phyloP scores from a whole-genome alignment of 2,888 invertebrate species.

The Anagyrus pseudococci region DNA sequence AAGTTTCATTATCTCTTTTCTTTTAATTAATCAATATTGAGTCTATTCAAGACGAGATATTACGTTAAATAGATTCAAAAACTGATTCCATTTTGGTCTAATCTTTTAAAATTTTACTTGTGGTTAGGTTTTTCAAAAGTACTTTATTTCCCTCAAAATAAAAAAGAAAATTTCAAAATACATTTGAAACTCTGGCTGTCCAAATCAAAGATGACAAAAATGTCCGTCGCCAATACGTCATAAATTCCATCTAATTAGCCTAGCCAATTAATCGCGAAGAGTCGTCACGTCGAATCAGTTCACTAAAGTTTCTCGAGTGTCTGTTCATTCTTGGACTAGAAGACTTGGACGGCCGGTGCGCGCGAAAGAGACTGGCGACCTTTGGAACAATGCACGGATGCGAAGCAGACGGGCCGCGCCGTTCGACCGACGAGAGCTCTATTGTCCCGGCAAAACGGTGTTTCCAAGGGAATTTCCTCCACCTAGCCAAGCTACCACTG shows the following conservation, averaged over 20 bases:
- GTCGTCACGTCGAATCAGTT: not conserved
- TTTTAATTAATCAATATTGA: too few species aligned
- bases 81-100: too few species aligned
- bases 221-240: not conserved
- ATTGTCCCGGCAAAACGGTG: not conserved
- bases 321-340: not conserved
- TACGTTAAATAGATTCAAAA: too few species aligned
- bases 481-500: too few species aligned
- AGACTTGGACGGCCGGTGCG: not conserved
- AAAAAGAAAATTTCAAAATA: too few species aligned
- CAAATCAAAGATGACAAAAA: not conserved
- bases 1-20: too few species aligned
- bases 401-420: not conserved
- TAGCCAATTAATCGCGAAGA: slow-evolving; percentile 13
- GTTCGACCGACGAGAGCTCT: not conserved
- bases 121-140: too few species aligned
- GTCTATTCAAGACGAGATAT: too few species aligned
- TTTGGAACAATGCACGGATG: slow-evolving; percentile 19
- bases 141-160: too few species aligned
- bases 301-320: not conserved
- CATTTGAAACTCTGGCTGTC: too few species aligned
- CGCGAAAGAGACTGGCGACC: slow-evolving; percentile 8
- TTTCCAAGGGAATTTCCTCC: not conserved
- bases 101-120: too few species aligned
- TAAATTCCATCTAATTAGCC: not conserved